Evolutionary conservation across 2,113 vertebrate species (phyloP).

Genomic region (Noturus placidus): DNA sequence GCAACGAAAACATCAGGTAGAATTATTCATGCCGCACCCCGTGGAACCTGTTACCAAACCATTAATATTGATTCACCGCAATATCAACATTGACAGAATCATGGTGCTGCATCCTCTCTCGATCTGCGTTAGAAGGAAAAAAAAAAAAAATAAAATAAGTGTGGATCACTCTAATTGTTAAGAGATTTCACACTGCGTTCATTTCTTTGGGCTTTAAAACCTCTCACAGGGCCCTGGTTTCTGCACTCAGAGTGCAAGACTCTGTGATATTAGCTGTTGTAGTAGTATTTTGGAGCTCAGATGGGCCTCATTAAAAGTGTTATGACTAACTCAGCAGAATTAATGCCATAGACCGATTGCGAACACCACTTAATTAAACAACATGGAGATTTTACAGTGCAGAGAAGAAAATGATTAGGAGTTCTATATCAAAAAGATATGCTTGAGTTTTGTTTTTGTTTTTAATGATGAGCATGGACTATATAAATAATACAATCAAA

Average conservation of each 20-base stretch:
- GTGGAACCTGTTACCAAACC: slow-evolving; percentile 15
- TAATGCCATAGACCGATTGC: slow-evolving; percentile 46
- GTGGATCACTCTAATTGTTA: slow-evolving; percentile 43
- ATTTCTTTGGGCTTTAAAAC: slow-evolving; percentile 41
- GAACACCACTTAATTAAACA: slow-evolving; percentile 49
- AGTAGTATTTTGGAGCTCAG: slow-evolving; percentile 39
- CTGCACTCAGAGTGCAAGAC: slow-evolving; percentile 31
- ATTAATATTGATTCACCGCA: slow-evolving; percentile 28
- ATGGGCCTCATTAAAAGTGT: slow-evolving; percentile 44
- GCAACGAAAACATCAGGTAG: slow-evolving; percentile 33
- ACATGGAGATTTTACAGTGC: slow-evolving; percentile 34
- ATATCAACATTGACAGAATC: slow-evolving; percentile 22
- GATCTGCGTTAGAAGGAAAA: neutral
- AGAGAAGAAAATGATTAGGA: slow-evolving; percentile 38
- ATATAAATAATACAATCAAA: neutral
- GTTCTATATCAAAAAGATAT: slow-evolving; percentile 13
- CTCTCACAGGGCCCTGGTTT: slow-evolving; percentile 39
- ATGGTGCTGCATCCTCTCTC: neutral
- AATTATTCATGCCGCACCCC: slow-evolving; percentile 30
- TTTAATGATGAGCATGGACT: neutral
- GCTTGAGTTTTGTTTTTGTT: neutral
- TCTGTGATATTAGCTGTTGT: slow-evolving; percentile 37
- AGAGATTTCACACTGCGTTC: slow-evolving; percentile 32
- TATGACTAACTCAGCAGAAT: slow-evolving; percentile 49
- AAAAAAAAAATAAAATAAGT: neutral